Percentiles rank a stretch among this genome's conserved stretches.
These are phyloP conservation scores for Cinclus mexicanus DNA, from an alignment of 2,113 vertebrate genomes.

Conservation along the genomic window DNA sequence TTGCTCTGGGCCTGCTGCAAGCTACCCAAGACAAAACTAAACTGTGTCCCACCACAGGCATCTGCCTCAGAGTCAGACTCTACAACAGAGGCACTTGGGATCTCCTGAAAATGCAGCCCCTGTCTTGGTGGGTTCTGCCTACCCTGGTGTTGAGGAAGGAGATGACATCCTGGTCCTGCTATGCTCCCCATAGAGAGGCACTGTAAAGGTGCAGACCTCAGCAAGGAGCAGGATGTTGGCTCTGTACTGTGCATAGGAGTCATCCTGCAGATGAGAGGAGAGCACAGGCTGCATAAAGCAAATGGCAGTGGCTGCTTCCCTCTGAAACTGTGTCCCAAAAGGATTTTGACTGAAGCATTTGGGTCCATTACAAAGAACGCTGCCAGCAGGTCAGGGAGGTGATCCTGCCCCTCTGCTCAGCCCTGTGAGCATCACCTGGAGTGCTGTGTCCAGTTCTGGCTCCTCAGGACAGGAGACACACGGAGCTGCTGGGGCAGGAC, in stretches of 20 bases:
- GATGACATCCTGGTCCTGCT: background rate
- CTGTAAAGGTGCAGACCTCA: background rate
- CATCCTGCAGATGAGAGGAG: background rate
- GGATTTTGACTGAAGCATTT: background rate
- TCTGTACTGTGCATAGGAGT: rapidly evolving
- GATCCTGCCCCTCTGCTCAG: background rate
- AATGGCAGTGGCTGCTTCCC: rapidly evolving
- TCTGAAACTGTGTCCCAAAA: background rate
- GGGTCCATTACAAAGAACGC: too few species aligned
- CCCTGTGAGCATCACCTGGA: background rate
- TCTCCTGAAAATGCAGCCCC: background rate
- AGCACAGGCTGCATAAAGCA: background rate
- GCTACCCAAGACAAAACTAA: background rate
- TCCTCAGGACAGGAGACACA: background rate
- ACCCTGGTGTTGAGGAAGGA: background rate
- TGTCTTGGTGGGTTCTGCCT: background rate
- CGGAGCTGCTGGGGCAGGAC: rapidly evolving
- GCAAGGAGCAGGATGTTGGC: background rate
- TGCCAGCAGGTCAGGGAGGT: background rate
- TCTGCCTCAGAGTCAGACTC: background rate
- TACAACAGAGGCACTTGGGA: background rate
- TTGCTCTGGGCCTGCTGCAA: background rate
- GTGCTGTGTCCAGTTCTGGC: background rate
- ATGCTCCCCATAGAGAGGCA: background rate
- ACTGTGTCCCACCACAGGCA: background rate